Evolutionary conservation across 2,888 invertebrate species (phyloP).

Genomic region (Antitype chi): DNA sequence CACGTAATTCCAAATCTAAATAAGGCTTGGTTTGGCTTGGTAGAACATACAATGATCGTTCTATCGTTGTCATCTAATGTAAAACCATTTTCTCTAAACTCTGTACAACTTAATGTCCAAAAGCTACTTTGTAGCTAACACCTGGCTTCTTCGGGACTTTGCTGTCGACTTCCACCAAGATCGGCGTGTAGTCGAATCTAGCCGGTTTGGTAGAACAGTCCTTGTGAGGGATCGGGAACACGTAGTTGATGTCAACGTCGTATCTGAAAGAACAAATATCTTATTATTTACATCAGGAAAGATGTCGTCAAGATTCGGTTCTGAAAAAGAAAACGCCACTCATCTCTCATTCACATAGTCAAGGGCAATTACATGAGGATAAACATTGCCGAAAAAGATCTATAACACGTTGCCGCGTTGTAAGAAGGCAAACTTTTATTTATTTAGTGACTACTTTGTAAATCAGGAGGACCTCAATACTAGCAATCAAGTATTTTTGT

Average conservation of each 20-base stretch:
- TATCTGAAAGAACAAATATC: conserved; percentile 86
- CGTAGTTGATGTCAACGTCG: conserved; percentile 96
- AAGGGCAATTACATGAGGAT: background rate
- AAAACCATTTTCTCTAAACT: background rate
- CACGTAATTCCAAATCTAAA: background rate
- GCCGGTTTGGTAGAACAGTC: conserved; percentile 90
- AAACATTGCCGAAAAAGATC: background rate
- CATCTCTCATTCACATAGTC: background rate
- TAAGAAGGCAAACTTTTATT: background rate
- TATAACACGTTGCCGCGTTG: background rate
- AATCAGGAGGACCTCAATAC: background rate
- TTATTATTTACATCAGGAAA: background rate
- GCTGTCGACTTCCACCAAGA: conserved; percentile 82
- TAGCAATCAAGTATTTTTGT: background rate
- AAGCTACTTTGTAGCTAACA: conserved; percentile 80
- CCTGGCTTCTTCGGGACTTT: conserved; percentile 80
- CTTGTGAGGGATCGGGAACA: conserved; percentile 95
- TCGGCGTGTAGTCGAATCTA: conserved; percentile 78
- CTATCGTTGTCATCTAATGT: background rate
- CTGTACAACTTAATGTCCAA: conserved; percentile 67
- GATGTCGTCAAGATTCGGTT: background rate
- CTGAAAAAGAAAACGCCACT: background rate
- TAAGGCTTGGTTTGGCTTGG: background rate
- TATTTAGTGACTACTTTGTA: background rate
- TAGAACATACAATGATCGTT: background rate